These are phyloP conservation scores for Scaptomyza flava DNA, from an alignment of 2,888 invertebrate genomes.

Conservation along the genomic window DNA sequence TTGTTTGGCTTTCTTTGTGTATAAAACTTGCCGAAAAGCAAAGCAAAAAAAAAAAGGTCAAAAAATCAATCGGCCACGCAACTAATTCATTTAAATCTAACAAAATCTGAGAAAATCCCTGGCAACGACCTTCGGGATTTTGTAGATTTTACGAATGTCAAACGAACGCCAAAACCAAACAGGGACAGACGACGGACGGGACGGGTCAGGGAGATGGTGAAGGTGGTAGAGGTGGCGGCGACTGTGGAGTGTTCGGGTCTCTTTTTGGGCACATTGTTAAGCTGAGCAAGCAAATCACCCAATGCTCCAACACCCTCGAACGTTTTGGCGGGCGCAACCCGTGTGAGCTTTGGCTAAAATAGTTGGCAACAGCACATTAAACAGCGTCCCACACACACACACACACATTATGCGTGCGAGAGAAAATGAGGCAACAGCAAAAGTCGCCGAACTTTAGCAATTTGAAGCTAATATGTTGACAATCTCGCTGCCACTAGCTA, in stretches of 20 bases:
- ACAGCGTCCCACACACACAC: slow-evolving; percentile 50
- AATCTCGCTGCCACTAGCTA: slow-evolving; percentile 56
- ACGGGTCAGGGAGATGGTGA: slow-evolving; percentile 15
- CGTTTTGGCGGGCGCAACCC: slow-evolving; percentile 63
- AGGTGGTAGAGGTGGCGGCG: not conserved
- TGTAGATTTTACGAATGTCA: slow-evolving; percentile 84
- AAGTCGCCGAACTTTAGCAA: slow-evolving; percentile 80
- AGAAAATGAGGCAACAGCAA: slow-evolving; percentile 73
- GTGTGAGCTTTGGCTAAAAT: slow-evolving; percentile 80
- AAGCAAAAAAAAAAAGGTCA: slow-evolving; percentile 82
- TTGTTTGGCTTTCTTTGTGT: not conserved
- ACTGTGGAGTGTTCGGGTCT: slow-evolving; percentile 2
- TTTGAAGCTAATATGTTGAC: slow-evolving; percentile 81
- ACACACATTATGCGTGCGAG: slow-evolving; percentile 41
- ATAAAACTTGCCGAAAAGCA: slow-evolving; percentile 20
- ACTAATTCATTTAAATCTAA: slow-evolving; percentile 85
- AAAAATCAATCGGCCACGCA: slow-evolving; percentile 85
- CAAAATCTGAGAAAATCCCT: slow-evolving; percentile 85
- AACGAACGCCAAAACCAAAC: slow-evolving; percentile 77
- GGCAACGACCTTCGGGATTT: slow-evolving; percentile 85
- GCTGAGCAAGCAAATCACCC: slow-evolving; percentile 77
- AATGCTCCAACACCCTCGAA: slow-evolving; percentile 6
- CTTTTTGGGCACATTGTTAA: slow-evolving; percentile 49
- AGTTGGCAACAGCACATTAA: slow-evolving; percentile 82
- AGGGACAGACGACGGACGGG: not conserved